Percentiles rank a stretch among this genome's conserved stretches.
phyloP scores from a whole-genome alignment of 1,140 invertebrate genomes.

The Camponotus vicinus region DNA sequence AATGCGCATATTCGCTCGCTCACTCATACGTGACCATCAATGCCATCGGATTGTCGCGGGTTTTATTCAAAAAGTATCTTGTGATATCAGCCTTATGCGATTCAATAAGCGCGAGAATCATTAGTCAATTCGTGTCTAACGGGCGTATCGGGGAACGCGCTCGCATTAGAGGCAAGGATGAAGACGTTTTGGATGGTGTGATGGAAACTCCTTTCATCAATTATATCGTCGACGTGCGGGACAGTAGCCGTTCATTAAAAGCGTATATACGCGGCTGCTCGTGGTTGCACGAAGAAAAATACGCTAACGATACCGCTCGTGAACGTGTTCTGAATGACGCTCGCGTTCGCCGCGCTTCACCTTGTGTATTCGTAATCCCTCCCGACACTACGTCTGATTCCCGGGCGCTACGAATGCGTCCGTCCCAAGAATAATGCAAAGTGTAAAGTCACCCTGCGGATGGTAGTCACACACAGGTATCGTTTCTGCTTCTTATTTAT shows the following conservation, averaged over 20 bases:
- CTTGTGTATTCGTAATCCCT: slow-evolving; percentile 78
- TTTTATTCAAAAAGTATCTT: background rate
- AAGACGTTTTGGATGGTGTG: slow-evolving; percentile 69
- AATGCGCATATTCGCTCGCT: slow-evolving; percentile 13
- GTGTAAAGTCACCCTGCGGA: slow-evolving; percentile 82
- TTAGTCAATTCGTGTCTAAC: slow-evolving; percentile 65
- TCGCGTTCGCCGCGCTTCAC: slow-evolving; percentile 62
- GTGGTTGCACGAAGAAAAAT: slow-evolving; percentile 79
- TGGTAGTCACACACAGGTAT: slow-evolving; percentile 84
- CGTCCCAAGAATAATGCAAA: slow-evolving; percentile 82
- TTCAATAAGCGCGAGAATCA: slow-evolving; percentile 54
- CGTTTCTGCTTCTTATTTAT: slow-evolving; percentile 86
- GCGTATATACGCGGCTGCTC: slow-evolving; percentile 78
- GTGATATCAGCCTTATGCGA: slow-evolving; percentile 32
- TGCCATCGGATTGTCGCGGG: slow-evolving; percentile 1
- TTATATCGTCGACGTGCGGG: slow-evolving; percentile 71
- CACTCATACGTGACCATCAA: background rate
- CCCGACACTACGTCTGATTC: slow-evolving; percentile 68
- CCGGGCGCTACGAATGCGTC: slow-evolving; percentile 64
- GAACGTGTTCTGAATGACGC: slow-evolving; percentile 76
- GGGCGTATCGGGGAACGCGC: slow-evolving; percentile 66
- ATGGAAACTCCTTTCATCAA: slow-evolving; percentile 73
- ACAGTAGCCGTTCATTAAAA: slow-evolving; percentile 83
- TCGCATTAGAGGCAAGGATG: slow-evolving; percentile 63
- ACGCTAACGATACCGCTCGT: slow-evolving; percentile 83